Evolutionary conservation across 2,797 vertebrate species (phyloP), one percentile per base, ranked within the genome.

Genomic region (Aplochiton taeniatus): DNA sequence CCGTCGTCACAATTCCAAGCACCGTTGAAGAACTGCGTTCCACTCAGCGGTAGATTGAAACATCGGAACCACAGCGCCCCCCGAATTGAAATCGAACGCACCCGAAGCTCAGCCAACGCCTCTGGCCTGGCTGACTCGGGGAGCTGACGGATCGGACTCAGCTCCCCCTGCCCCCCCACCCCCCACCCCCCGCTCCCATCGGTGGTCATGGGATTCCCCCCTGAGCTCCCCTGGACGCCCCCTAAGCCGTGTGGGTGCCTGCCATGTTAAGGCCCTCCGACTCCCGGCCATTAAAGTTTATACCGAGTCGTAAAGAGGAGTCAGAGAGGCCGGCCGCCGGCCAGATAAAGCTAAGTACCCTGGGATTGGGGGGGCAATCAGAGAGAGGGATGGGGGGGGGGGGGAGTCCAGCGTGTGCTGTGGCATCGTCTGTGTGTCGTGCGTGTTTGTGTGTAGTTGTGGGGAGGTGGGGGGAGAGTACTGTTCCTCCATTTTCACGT

Each of bases 271-370:
- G 31, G 31, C 31, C 6, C 31, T 31, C 2, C 2, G 87, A 83
- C 84, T n/a, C 76, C 63, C 69, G 77, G 85, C 87, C 82, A 82
- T 91, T 88, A 91, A 90, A 89, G 82, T 91, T 90, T 90, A 90
- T 86, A 85, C 56, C n/a, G 76, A 79, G 85, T 85, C 86, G 73
- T 91, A 89, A 91, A 90, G 81, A 80, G 79, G 79, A 87, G 77
- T 76, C 77, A 82, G 73, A 47, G 72, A 68, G 80, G 80, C 83
- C 83, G 88, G 78, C 76, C 77, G 80, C 85, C 86, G 84, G 85
- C 2, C 88, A 89, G 87, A 87, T 86, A 89, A 88, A 84, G 78
- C 80, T 90, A 86, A 90, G 87, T 79, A 85, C 85, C 79, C 81
- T 80, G 83, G 86, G 85, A 89, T 89, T 85, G 87, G 73, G 82